phyloP scores from a whole-genome alignment of 2,888 invertebrate species.

The Agrotis exclamationis region DNA sequence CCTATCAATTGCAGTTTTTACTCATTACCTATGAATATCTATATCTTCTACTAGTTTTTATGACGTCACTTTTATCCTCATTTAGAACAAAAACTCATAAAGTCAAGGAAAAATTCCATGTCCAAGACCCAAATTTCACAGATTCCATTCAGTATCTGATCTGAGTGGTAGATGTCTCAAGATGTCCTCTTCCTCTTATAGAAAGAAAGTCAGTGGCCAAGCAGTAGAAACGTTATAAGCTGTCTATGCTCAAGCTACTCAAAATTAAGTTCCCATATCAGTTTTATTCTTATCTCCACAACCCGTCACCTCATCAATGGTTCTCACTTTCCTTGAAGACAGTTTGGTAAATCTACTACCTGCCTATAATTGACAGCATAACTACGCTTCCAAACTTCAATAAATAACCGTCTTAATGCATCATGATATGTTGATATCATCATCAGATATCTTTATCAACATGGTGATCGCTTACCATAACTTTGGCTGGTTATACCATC shows the following conservation, averaged over 20 bases:
- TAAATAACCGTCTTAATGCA: constrained; percentile 53
- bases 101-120: background rate
- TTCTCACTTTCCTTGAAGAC: background rate
- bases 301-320: background rate
- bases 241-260: background rate
- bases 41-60: background rate
- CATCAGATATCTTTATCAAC: constrained; percentile 60
- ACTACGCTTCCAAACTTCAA: constrained; percentile 36
- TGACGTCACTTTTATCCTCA: background rate
- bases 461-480: constrained; percentile 51
- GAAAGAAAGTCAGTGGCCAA: background rate
- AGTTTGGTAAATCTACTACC: constrained; percentile 18
- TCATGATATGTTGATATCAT: constrained; percentile 55
- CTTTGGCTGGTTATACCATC: constrained; percentile 43
- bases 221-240: background rate
- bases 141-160: background rate
- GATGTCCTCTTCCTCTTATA: background rate
- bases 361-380: constrained; percentile 20
- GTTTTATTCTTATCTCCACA: constrained; percentile 20
- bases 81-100: background rate
- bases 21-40: background rate
- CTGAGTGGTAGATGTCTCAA: background rate
- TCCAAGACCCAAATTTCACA: background rate
- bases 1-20: constrained; percentile 24
- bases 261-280: background rate